phyloP scores from a whole-genome alignment of 2,888 invertebrate species.

The Calephelis perditalis region DNA sequence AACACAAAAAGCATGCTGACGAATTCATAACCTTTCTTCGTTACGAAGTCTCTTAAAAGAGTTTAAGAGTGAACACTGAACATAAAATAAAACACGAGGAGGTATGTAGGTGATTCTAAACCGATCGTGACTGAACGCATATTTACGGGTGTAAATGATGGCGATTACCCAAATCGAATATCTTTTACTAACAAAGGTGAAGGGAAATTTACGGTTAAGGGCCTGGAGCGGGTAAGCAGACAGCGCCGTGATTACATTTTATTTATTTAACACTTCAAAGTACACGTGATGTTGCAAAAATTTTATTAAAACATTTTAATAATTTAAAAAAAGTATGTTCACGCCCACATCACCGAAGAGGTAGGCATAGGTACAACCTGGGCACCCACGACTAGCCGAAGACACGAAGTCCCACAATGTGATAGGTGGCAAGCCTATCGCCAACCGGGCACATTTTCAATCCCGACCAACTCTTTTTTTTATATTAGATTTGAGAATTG shows the following conservation, averaged over 20 bases:
- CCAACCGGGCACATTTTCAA: no score
- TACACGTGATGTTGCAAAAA: no score
- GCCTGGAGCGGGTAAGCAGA: not conserved
- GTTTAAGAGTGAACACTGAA: constrained; percentile 10
- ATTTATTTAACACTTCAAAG: not conserved
- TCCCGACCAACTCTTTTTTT: no score
- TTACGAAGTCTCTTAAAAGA: not conserved
- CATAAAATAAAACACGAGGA: constrained; percentile 1
- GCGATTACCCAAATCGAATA: constrained; percentile 19
- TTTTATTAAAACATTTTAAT: no score
- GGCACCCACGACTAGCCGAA: no score
- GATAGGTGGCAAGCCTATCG: no score
- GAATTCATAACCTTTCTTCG: not conserved
- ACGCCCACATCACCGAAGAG: no score
- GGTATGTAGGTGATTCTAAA: constrained; percentile 4
- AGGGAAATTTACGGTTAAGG: constrained; percentile 16
- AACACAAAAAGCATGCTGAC: no score
- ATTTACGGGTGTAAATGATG: constrained; percentile 19
- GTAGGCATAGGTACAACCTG: no score
- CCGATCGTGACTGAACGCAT: constrained; percentile 12
- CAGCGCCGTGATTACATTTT: not conserved
- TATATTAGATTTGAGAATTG: no score
- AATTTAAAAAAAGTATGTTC: no score
- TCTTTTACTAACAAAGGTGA: constrained; percentile 18
- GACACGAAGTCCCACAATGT: no score